phyloP scores from a whole-genome alignment of 2,797 vertebrate genomes.

The Sebastiscus tertius region DNA sequence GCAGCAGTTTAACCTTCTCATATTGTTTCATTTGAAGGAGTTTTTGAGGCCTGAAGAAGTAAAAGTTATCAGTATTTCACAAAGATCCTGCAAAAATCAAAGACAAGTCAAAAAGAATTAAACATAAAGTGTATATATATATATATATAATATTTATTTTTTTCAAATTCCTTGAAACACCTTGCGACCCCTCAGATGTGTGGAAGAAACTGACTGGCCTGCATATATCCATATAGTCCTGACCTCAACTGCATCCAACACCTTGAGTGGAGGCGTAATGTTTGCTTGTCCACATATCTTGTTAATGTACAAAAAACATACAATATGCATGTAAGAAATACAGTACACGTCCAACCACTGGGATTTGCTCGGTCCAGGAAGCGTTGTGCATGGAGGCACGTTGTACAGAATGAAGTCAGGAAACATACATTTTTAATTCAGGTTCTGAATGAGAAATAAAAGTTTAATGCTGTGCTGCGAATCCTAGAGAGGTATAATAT shows the following conservation, averaged over 20 bases:
- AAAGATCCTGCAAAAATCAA: not conserved
- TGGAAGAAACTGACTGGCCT: not conserved
- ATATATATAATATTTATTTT: too few relatives aligned
- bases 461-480: constrained; percentile 25
- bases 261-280: not conserved
- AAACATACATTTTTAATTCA: constrained; percentile 52
- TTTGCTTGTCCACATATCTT: not conserved
- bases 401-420: not conserved
- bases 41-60: not conserved
- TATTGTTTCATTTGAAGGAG: not conserved
- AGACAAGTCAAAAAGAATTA: not conserved
- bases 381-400: not conserved
- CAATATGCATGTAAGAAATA: not conserved
- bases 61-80: not conserved
- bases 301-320: not conserved
- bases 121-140: not conserved
- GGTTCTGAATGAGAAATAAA: constrained; percentile 35
- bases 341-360: not conserved
- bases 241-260: not conserved
- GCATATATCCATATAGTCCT: not conserved
- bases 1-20: not conserved
- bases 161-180: not conserved
- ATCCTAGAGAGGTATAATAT: constrained; percentile 21
- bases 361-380: not conserved
- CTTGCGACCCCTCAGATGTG: not conserved